Percentiles rank a stretch among this genome's conserved stretches.
Conservation (phyloP, 2,888 invertebrate species). For the Callimorpha dominula region DNA sequence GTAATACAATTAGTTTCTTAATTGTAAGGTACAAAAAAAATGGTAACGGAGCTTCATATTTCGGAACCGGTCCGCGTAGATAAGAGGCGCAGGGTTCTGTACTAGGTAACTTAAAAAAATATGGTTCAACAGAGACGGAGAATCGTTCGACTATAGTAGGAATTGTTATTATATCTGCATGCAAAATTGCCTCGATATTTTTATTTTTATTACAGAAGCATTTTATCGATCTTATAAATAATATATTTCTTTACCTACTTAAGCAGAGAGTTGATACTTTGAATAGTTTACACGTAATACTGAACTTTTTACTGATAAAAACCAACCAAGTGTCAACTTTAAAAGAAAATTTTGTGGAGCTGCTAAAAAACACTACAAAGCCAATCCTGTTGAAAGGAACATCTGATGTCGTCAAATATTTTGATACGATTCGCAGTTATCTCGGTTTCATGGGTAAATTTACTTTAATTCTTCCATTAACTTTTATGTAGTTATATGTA, state of each 20-base stretch:
- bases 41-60: no score
- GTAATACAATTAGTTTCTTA: not conserved
- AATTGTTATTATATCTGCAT: not conserved
- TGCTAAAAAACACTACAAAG: constrained; percentile 62
- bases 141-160: not conserved
- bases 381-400: constrained; percentile 60
- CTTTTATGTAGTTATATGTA: not conserved
- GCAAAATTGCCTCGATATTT: not conserved
- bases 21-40: not conserved
- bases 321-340: constrained; percentile 46
- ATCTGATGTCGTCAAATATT: constrained; percentile 63
- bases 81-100: no score
- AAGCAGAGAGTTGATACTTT: constrained; percentile 58
- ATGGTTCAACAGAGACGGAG: not conserved
- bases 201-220: not conserved
- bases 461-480: not conserved
- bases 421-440: constrained; percentile 59
- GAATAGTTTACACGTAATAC: constrained; percentile 55
- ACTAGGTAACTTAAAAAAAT: not conserved
- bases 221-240: not conserved
- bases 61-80: no score
- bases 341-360: constrained; percentile 40
- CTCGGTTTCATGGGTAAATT: constrained; percentile 70
- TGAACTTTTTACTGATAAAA: constrained; percentile 68
- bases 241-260: not conserved